Conservation (phyloP, 2,113 vertebrate genomes). For the Taxidea taxus region DNA sequence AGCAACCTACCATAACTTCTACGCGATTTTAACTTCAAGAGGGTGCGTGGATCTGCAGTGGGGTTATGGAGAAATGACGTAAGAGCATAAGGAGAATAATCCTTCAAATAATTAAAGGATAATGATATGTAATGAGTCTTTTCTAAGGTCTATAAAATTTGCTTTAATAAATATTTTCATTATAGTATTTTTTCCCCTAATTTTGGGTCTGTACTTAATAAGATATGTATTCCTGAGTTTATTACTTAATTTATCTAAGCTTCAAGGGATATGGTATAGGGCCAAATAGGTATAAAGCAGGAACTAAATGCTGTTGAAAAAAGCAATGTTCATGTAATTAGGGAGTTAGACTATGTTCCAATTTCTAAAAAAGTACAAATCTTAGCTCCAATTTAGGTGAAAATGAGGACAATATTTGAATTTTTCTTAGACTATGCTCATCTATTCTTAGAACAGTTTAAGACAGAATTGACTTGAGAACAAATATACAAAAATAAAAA, state of each 20-base stretch:
- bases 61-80: neutral
- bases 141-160: conserved; percentile 41
- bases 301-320: neutral
- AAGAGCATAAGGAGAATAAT: neutral
- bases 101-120: conserved; percentile 34
- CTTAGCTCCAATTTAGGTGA: conserved; percentile 27
- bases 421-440: neutral
- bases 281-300: neutral
- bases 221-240: neutral
- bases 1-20: neutral
- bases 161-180: neutral
- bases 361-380: neutral
- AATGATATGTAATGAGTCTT: neutral
- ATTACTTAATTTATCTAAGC: conserved; percentile 1
- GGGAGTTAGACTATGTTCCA: neutral
- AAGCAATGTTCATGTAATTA: neutral
- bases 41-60: neutral
- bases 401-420: neutral
- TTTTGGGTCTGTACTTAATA: neutral
- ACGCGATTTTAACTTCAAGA: conserved; percentile 18
- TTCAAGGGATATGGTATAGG: neutral
- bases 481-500: neutral
- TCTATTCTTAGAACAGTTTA: neutral
- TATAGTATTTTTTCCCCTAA: neutral
- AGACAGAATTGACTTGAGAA: neutral